phyloP scores from a whole-genome alignment of 2,797 vertebrate genomes.

The Falco novaeseelandiae region DNA sequence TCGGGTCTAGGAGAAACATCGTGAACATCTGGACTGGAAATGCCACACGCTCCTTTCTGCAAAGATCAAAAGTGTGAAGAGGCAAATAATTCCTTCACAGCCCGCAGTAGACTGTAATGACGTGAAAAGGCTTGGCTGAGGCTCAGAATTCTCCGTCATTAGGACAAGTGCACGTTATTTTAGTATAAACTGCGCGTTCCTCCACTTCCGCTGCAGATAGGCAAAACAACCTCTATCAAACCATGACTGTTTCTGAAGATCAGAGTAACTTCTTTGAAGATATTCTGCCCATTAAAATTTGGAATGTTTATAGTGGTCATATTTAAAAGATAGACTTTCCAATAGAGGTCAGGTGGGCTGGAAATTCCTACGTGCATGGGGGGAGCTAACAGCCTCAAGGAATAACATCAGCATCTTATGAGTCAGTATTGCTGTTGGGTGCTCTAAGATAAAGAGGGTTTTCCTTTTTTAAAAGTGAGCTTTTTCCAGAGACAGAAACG shows the following conservation, averaged over 20 bases:
- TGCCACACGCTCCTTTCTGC: neutral
- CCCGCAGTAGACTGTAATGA: neutral
- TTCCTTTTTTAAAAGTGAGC: neutral
- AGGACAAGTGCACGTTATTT: constrained; percentile 1
- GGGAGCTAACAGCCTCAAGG: neutral
- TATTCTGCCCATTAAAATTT: neutral
- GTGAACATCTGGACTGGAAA: neutral
- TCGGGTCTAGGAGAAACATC: accelerated
- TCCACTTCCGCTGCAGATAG: constrained; percentile 65
- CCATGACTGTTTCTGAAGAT: neutral
- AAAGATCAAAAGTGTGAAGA: constrained; percentile 32
- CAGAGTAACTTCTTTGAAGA: neutral
- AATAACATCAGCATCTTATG: accelerated
- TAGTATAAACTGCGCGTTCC: constrained; percentile 60
- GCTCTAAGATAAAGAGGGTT: neutral
- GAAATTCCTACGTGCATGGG: neutral
- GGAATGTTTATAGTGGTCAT: neutral
- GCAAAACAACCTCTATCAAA: neutral
- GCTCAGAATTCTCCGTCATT: neutral
- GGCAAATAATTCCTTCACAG: neutral
- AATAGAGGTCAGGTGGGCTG: constrained; percentile 10
- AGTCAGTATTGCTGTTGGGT: neutral
- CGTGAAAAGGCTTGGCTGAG: neutral
- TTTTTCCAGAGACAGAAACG: neutral
- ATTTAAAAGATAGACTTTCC: neutral